phyloP scores from a whole-genome alignment of 2,888 invertebrate genomes.

The Drosophila heteroneura region DNA sequence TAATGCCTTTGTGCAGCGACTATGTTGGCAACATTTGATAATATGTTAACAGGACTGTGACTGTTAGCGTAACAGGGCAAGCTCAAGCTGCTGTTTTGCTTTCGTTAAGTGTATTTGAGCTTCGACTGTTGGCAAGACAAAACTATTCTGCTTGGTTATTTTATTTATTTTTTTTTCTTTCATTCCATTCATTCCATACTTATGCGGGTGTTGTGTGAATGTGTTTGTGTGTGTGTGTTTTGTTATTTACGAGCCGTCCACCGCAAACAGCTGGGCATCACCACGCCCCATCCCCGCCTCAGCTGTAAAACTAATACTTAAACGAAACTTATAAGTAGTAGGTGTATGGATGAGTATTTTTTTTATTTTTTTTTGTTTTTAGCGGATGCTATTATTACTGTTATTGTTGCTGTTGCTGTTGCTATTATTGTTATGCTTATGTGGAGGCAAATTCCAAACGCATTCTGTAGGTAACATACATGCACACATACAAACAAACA shows the following conservation, averaged over 20 bases:
- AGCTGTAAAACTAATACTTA: conserved; percentile 41
- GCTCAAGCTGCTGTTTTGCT: neutral
- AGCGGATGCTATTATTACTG: conserved; percentile 36
- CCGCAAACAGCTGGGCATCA: conserved; percentile 32
- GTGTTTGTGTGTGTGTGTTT: conserved; percentile 11
- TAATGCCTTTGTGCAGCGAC: conserved; percentile 1
- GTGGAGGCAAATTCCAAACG: conserved; percentile 68
- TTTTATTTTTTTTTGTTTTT: conserved; percentile 8
- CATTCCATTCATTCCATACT: conserved; percentile 15
- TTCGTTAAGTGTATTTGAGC: conserved; percentile 8
- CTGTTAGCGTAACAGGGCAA: neutral
- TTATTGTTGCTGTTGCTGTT: conserved; percentile 32
- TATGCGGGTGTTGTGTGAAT: conserved; percentile 39
- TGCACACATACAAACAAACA: neutral
- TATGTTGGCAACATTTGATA: neutral
- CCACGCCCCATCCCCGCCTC: neutral
- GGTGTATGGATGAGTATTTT: conserved; percentile 44
- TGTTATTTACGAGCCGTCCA: conserved; percentile 36
- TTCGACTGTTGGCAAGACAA: neutral
- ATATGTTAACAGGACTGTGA: neutral
- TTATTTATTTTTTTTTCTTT: neutral
- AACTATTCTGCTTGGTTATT: conserved; percentile 6
- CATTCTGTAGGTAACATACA: conserved; percentile 60
- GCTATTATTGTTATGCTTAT: conserved; percentile 21
- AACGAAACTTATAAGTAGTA: conserved; percentile 7